Evolutionary conservation across 2,113 vertebrate species (phyloP).

Genomic region (Beaufortia kweichowensis): DNA sequence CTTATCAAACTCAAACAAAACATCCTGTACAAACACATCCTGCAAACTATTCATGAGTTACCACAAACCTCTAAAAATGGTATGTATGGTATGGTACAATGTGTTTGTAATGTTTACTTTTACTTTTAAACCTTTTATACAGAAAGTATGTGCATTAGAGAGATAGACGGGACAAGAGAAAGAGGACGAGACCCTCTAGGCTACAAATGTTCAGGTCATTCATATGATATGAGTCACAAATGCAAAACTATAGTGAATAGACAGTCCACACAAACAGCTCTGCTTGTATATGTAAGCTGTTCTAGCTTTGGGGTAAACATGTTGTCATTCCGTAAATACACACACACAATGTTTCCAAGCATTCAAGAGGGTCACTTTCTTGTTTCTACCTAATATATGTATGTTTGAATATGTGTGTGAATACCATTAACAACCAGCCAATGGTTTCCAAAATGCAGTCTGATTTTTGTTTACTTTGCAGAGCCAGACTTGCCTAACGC

Average conservation of each 20-base stretch:
- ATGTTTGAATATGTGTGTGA: slow-evolving; percentile 1
- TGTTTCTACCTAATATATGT: background rate
- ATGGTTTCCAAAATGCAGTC: background rate
- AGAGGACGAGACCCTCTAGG: background rate
- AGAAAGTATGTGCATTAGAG: background rate
- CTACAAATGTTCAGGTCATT: slow-evolving; percentile 1
- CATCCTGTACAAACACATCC: background rate
- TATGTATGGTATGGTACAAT: background rate
- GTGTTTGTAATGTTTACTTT: background rate
- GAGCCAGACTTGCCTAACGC: background rate
- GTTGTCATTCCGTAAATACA: slow-evolving; percentile 1
- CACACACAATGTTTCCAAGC: background rate
- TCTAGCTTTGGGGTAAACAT: slow-evolving; percentile 11
- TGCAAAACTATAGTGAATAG: background rate
- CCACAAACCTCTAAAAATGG: background rate
- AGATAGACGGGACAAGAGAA: background rate
- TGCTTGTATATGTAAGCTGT: background rate
- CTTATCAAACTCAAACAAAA: slow-evolving; percentile 1
- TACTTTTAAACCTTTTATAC: background rate
- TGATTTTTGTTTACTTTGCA: background rate
- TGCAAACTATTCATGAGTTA: background rate
- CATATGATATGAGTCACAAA: background rate
- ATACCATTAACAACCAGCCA: slow-evolving; percentile 1
- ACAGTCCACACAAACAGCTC: background rate
- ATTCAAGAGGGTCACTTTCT: background rate